phyloP scores from a whole-genome alignment of 1,140 invertebrate genomes.

The Adoxophyes honmai region DNA sequence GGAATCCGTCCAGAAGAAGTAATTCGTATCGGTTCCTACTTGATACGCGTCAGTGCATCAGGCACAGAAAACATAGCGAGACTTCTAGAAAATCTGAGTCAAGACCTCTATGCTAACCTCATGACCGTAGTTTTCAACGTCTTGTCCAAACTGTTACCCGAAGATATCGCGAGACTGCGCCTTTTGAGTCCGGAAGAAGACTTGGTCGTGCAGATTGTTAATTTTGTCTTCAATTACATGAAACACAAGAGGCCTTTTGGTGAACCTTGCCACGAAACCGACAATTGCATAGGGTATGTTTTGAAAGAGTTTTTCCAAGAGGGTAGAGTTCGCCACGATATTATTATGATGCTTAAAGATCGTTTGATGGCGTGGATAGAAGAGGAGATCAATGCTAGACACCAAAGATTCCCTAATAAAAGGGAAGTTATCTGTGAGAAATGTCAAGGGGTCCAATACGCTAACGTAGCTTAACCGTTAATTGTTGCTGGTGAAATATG shows the following conservation, averaged over 20 bases:
- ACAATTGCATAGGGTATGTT: slow-evolving; percentile 54
- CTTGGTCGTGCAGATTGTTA: slow-evolving; percentile 55
- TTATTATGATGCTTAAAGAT: slow-evolving; percentile 51
- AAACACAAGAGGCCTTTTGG: slow-evolving; percentile 58
- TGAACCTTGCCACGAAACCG: slow-evolving; percentile 35
- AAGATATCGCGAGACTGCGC: slow-evolving; percentile 49
- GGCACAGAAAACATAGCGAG: slow-evolving; percentile 52
- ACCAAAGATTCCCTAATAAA: slow-evolving; percentile 40
- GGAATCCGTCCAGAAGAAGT: slow-evolving; percentile 61
- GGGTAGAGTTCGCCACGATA: slow-evolving; percentile 48
- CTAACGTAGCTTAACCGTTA: background rate
- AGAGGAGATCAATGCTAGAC: slow-evolving; percentile 35
- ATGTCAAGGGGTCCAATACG: slow-evolving; percentile 53
- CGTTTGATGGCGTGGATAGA: slow-evolving; percentile 43
- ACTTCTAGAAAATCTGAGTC: slow-evolving; percentile 53
- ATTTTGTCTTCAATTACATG: slow-evolving; percentile 65
- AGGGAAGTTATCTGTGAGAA: slow-evolving; percentile 41
- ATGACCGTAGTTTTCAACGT: slow-evolving; percentile 62
- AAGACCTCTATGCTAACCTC: slow-evolving; percentile 52
- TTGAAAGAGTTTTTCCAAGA: slow-evolving; percentile 69
- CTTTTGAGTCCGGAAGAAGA: slow-evolving; percentile 61
- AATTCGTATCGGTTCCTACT: slow-evolving; percentile 45
- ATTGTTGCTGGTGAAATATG: too few relatives aligned
- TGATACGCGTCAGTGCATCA: slow-evolving; percentile 48
- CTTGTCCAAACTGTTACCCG: slow-evolving; percentile 47